A percentile compares a stretch with the other conserved stretches of the same genome.
phyloP scores from a whole-genome alignment of 2,113 vertebrate species.

The Bambusicola thoracicus region DNA sequence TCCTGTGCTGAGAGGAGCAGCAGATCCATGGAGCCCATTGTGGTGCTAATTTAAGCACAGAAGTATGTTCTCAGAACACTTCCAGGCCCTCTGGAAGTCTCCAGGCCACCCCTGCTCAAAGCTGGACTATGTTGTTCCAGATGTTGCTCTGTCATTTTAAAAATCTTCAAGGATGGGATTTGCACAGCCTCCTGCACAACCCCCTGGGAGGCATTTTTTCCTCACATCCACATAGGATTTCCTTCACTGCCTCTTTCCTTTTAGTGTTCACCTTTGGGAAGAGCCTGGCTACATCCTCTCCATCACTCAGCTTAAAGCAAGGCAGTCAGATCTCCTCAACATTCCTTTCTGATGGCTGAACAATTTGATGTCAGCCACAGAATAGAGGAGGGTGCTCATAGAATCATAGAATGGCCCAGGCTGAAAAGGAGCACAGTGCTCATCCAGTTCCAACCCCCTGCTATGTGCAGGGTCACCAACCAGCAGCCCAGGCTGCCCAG shows the following conservation, averaged over 20 bases:
- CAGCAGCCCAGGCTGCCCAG: no score
- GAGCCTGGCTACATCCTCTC: background rate
- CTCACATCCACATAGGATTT: background rate
- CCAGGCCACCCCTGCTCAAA: background rate
- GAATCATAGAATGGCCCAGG: no score
- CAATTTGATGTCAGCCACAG: background rate
- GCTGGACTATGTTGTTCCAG: background rate
- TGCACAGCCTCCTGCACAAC: background rate
- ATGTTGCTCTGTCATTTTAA: background rate
- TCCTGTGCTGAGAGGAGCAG: background rate
- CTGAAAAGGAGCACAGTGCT: no score
- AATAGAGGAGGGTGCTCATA: background rate
- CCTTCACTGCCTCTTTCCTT: background rate
- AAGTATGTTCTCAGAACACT: background rate
- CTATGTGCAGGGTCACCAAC: no score
- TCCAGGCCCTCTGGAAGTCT: background rate
- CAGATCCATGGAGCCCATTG: fast-evolving
- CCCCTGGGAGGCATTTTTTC: background rate
- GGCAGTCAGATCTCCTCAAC: background rate
- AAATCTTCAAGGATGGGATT: background rate
- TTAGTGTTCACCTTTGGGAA: background rate
- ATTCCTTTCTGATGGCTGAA: background rate
- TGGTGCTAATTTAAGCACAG: background rate
- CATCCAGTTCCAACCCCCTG: no score
- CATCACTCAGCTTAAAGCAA: background rate